Percentiles rank a stretch among this genome's conserved stretches.
Conservation (phyloP, 2,888 invertebrate species). For the Mellilla xanthometata region DNA sequence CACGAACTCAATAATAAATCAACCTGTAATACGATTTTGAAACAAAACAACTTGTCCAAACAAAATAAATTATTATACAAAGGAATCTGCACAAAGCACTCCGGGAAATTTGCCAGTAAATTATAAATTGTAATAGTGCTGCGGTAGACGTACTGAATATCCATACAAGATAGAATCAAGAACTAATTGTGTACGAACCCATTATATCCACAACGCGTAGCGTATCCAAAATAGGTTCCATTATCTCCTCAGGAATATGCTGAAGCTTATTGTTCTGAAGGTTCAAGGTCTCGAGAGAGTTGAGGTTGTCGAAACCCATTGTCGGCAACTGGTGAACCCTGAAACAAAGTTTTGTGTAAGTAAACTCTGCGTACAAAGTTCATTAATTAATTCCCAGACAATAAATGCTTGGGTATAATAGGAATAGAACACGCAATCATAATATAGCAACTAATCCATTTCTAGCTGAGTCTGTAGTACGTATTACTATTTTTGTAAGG, state of each 20-base stretch:
- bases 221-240: conserved; percentile 94
- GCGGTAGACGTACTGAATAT: not conserved
- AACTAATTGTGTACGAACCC: conserved; percentile 79
- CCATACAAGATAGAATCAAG: not conserved
- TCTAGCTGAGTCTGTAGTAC: not conserved
- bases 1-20: too few species aligned
- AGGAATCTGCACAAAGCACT: conserved; percentile 8
- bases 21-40: too few species aligned
- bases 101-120: not conserved
- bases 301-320: conserved; percentile 93
- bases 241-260: conserved; percentile 92
- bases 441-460: conserved; percentile 11
- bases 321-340: conserved; percentile 92
- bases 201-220: conserved; percentile 93
- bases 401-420: conserved; percentile 24
- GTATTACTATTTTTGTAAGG: too few species aligned
- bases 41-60: too few species aligned
- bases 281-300: conserved; percentile 93
- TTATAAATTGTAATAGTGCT: not conserved
- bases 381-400: conserved; percentile 26
- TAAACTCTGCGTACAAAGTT: conserved; percentile 14
- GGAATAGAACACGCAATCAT: conserved; percentile 26
- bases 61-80: too few species aligned
- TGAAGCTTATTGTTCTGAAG: conserved; percentile 94
- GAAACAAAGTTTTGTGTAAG: conserved; percentile 28